Base-by-base conservation (phyloP, 2,113 vertebrate genomes). In the Atlantisia rogersi region DNA sequence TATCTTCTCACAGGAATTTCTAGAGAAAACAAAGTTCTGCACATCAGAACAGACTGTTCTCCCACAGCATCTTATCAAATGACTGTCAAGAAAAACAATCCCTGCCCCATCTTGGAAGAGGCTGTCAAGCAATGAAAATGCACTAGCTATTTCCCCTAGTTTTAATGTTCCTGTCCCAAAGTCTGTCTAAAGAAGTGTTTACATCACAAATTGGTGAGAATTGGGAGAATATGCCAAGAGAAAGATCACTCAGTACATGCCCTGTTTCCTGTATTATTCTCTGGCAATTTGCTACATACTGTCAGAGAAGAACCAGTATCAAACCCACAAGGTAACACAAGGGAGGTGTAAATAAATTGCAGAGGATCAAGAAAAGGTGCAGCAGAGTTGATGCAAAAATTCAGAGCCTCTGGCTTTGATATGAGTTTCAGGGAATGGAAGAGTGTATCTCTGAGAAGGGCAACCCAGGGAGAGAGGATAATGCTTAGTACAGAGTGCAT, bases 401-500 rank as follows among this genome's bases (percentile, higher is more conserved):
- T 76, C 67, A 44, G 75, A 91, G 52, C 69, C 86, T 12, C 26
- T 71, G 80, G 69, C 86, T 96, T 88, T 92, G 86, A 81, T 75
- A 58, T 6, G 80, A 88, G 68, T 78, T 92, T 75, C 86, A 71
- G 88, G 68, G 68, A 90, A 64, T 6, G 1, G 82, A 92, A 92
- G 52, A 74, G 39, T 28, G 40, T 91, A 42, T 68, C 79, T 88
- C 44, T 84, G 90, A 93, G 93, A 96, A 96, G 87, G 93, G 63
- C 95, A 97, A 84, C 73, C 90, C 90, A 86, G 96, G 80, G 95
- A 94, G 88, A 96, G 80, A 92, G 60, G 82, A 95, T 86, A 96
- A 94, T 91, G 94, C 87, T 93, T 37, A 82, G 70, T 86, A 77
- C 44, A 88, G 63, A 83, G 90, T 78, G 90, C 92, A 78, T 96